phyloP scores from a whole-genome alignment of 2,888 invertebrate genomes.

The Neuroscelio doddi region DNA sequence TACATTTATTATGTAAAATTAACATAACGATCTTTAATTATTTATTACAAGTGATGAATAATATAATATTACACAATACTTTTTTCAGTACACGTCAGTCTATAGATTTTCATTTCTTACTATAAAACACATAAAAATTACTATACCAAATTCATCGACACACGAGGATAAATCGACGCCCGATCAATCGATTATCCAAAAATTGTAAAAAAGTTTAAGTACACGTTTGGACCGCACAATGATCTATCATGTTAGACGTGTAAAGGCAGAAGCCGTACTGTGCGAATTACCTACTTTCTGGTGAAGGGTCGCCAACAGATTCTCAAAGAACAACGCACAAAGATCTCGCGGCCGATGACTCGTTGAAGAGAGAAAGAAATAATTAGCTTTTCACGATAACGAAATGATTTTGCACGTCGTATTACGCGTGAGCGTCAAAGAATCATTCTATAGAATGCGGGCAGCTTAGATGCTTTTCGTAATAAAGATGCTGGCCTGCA shows the following conservation, averaged over 20 bases:
- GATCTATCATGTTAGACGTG: constrained; percentile 18
- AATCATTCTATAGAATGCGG: constrained; percentile 62
- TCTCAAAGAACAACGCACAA: constrained; percentile 4
- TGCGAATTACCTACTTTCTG: constrained; percentile 47
- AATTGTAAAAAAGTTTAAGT: not conserved
- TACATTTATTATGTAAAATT: no score
- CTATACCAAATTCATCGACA: no score
- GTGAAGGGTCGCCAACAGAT: constrained; percentile 33
- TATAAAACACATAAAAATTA: no score
- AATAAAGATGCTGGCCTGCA: constrained; percentile 62
- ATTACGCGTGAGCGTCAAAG: constrained; percentile 32
- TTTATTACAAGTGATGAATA: no score
- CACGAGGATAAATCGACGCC: no score
- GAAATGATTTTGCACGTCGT: constrained; percentile 32
- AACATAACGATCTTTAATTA: no score
- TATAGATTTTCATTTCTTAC: no score
- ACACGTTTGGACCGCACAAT: not conserved
- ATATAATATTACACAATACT: no score
- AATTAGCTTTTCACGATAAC: constrained; percentile 30
- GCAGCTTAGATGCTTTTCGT: constrained; percentile 48
- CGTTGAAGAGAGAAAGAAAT: constrained; percentile 27
- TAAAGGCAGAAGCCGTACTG: constrained; percentile 37
- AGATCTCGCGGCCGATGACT: constrained; percentile 19
- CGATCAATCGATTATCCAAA: no score
- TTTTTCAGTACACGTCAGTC: no score